A percentile compares a stretch with the other conserved stretches of the same genome.
Evolutionary conservation across 1,140 invertebrate species (phyloP).

Genomic region (Onthophagus taurus): DNA sequence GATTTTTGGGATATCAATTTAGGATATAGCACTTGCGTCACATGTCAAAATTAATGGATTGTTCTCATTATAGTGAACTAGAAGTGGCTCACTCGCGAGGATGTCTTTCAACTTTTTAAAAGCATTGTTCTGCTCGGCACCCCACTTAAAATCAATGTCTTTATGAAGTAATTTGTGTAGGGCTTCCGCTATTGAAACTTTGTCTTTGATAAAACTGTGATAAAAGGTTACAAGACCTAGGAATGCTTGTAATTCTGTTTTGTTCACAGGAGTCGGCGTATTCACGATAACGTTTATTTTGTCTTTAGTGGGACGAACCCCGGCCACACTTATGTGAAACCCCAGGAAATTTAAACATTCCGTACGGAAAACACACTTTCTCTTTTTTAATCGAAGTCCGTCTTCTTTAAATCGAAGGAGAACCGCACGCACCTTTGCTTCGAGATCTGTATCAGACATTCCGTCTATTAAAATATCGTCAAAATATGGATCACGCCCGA

Average conservation of each 20-base stretch:
- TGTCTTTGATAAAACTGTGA: constrained; percentile 12
- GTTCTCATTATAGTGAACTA: constrained; percentile 4
- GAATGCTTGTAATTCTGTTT: constrained; percentile 19
- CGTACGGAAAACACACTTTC: constrained; percentile 7
- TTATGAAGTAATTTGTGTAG: constrained; percentile 5
- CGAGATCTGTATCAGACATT: neutral
- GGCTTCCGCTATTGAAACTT: neutral
- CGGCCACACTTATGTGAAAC: neutral
- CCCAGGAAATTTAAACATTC: constrained; percentile 1
- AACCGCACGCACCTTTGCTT: neutral
- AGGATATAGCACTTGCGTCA: no score
- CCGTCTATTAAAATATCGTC: constrained; percentile 32
- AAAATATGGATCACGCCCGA: constrained; percentile 21
- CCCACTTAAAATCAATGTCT: neutral
- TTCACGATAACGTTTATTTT: constrained; percentile 33
- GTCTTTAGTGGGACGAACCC: neutral
- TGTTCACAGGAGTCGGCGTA: constrained; percentile 25
- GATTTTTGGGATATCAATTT: no score
- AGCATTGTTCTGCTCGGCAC: neutral
- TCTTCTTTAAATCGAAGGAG: neutral
- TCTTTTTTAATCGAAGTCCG: neutral
- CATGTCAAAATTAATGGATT: constrained; percentile 4
- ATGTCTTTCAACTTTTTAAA: neutral
- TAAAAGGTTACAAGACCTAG: constrained; percentile 26
- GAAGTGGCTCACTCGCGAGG: neutral